These are phyloP conservation scores for Cephalopachus bancanus DNA, from an alignment of 2,797 vertebrate genomes.

Conservation along the genomic window DNA sequence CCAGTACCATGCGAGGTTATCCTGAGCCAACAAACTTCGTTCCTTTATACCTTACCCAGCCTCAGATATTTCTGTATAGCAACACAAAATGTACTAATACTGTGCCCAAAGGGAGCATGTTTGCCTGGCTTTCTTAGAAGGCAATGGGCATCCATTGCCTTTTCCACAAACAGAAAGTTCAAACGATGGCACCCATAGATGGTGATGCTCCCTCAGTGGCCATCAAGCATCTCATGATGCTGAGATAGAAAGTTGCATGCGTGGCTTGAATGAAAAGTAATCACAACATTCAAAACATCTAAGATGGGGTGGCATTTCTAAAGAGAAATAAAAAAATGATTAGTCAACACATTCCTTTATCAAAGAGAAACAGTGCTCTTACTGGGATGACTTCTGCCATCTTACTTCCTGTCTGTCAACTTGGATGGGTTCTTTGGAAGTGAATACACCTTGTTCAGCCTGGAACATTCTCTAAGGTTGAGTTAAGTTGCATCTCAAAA, in stretches of 20 bases:
- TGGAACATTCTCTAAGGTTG: not conserved
- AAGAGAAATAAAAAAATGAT: not conserved
- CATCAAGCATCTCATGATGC: fast-evolving
- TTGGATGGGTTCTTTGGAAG: fast-evolving
- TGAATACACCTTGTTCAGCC: too few species aligned
- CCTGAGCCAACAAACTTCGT: too few species aligned
- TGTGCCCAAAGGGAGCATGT: fast-evolving
- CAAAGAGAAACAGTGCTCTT: not conserved
- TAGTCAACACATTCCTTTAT: not conserved
- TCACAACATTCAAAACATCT: not conserved
- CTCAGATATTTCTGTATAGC: too few species aligned
- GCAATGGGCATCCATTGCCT: fast-evolving
- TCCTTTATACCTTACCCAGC: too few species aligned
- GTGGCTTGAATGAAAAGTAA: not conserved
- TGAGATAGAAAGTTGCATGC: not conserved
- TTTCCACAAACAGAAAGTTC: not conserved
- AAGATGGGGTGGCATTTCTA: not conserved
- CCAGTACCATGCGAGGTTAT: too few species aligned
- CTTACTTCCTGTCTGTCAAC: not conserved
- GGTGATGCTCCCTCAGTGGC: fast-evolving
- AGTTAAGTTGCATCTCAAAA: not conserved
- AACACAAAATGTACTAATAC: too few species aligned
- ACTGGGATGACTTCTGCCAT: fast-evolving
- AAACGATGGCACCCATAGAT: fast-evolving
- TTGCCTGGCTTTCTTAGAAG: not conserved